Base-by-base conservation (phyloP, 1,140 invertebrate genomes). In the Bombyx mandarina region DNA sequence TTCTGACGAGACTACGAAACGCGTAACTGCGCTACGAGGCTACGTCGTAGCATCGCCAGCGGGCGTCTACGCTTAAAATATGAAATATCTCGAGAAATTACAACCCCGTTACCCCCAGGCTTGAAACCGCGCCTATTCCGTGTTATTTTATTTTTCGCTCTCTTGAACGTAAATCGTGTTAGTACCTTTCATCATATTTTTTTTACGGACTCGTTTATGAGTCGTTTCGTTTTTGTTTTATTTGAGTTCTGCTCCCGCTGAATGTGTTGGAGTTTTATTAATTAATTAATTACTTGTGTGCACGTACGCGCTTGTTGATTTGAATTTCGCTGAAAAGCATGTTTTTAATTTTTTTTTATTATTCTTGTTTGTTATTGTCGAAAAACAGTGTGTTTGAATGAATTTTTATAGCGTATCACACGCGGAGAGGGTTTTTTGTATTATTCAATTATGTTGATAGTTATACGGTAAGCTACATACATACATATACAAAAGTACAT, bases 71-170 rank as follows among this genome's bases (percentile, higher is more conserved):
- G 77, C 65, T 72, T 78, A 75, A 82, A 85, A 81, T 83, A 83
- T 83, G 73, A 83, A 82, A 82, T 83, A 79, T 82, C 75, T 73
- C 75, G 79, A 79, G 81, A 80, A 78, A 86, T 82, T 86, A 80
- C 79, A 80, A 73, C 66, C 66, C 57, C 67, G 61, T 51, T 69
- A 67, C 66, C 79, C 69, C 66, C 56, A 69, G 79, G 79, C 82
- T 68, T 65, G 68, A 79, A 79, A 70, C 75, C 73, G 80, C 80
- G 80, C 76, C 75, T 80, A 81, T 74, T 66, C 70, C 75, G 77
- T 75, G 77, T 82, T 86, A 83, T 86, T 86, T 83, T 81, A 83
- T 86, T 83, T 82, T 81, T 68, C 75, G 80, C 80, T 81, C 79
- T 80, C 77, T 86, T 86, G 72, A 81, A 76, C 79, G 71, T 75